phyloP scores from a whole-genome alignment of 2,113 vertebrate species.

The Etheostoma cragini region DNA sequence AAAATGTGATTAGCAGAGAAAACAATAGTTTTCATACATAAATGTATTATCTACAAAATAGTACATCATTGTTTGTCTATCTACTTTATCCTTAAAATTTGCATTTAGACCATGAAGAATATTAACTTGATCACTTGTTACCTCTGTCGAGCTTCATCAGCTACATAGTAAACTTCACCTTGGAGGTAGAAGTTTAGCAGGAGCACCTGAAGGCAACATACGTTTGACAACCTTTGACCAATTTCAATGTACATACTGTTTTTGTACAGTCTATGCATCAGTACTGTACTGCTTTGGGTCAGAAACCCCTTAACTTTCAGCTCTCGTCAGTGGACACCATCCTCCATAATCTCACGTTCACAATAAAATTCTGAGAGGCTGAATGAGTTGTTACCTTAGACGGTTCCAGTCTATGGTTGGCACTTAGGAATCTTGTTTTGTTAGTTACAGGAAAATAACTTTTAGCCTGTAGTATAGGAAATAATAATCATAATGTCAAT shows the following conservation, averaged over 20 bases:
- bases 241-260: no score
- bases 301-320: not conserved
- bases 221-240: not conserved
- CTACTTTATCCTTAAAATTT: not conserved
- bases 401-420: no score
- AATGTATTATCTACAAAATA: not conserved
- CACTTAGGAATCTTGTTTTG: not conserved
- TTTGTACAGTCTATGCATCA: no score
- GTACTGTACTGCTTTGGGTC: not conserved
- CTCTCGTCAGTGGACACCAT: not conserved
- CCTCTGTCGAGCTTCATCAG: not conserved
- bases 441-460: not conserved
- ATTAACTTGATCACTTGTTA: not conserved
- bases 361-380: not conserved
- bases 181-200: not conserved
- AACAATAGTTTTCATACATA: not conserved
- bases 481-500: not conserved
- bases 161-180: not conserved
- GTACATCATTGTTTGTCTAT: not conserved
- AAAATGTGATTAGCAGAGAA: not conserved
- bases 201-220: constrained; percentile 33
- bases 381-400: no score
- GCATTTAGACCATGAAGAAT: no score
- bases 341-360: not conserved
- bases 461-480: not conserved